These are phyloP conservation scores for Ganaspis brasiliensis DNA, from an alignment of 2,888 invertebrate species.

Conservation along the genomic window DNA sequence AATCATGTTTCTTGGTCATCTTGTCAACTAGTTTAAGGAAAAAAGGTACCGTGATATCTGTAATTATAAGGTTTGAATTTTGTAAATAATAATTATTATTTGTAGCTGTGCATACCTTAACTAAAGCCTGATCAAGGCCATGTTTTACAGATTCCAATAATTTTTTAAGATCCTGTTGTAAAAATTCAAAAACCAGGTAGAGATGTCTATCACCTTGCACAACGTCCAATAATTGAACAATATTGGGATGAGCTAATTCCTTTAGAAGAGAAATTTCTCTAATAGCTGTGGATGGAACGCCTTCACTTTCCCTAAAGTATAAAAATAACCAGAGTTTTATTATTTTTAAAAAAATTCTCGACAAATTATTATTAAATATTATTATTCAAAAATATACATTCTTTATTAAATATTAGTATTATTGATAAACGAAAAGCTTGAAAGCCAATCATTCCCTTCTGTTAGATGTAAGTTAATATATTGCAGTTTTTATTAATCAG, in stretches of 20 bases:
- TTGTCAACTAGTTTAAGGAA: too few relatives aligned
- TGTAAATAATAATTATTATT: too few relatives aligned
- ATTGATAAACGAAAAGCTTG: neutral
- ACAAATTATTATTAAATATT: too few relatives aligned
- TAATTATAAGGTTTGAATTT: too few relatives aligned
- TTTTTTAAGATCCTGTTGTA: constrained; percentile 96
- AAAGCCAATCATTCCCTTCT: neutral
- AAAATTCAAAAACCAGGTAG: constrained; percentile 96
- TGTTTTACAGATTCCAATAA: constrained; percentile 88
- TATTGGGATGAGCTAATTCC: constrained; percentile 93
- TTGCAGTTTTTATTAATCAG: neutral
- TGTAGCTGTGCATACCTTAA: constrained; percentile 87
- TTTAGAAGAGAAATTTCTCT: constrained; percentile 97
- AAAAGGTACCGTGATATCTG: too few relatives aligned
- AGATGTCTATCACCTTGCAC: constrained; percentile 92
- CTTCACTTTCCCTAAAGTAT: constrained; percentile 92
- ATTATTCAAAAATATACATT: too few relatives aligned
- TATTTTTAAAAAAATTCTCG: too few relatives aligned
- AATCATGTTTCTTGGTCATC: too few relatives aligned
- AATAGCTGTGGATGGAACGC: constrained; percentile 98
- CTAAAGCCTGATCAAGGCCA: constrained; percentile 84
- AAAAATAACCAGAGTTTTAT: neutral
- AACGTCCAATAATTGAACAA: constrained; percentile 95
- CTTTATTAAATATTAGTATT: too few relatives aligned
- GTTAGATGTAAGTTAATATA: neutral